Base-by-base conservation (phyloP, 2,797 vertebrate species). In the Linurgus olivaceus region DNA sequence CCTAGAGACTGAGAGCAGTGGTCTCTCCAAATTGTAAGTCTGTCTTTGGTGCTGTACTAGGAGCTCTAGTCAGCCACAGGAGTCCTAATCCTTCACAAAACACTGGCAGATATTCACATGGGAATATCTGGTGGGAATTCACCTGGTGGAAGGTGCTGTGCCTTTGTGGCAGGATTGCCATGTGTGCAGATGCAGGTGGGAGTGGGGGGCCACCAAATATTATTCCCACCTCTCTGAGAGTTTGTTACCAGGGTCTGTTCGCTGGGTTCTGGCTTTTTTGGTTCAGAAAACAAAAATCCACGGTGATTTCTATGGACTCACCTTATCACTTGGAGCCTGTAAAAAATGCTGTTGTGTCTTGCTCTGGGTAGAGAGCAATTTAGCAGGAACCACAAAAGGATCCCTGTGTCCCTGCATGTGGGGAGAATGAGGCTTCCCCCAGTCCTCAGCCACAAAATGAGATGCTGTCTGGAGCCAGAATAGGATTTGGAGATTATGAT, bases 401-500 rank as follows among this genome's bases (percentile, higher is more conserved):
- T 57, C 26, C 52, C 37, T 40, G 2, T 37, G 11, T 23, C 50
- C n/a, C 65, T 58, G 25, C 9, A 13, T 11, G 37, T 0, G 2
- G 18, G 19, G n/a, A 85, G 54, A 76, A 29, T 38, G 48, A 87
- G 33, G 26, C 9, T 84, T 85, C 76, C 42, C 24, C 63, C 71
- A 59, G 14, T 14, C 38, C 68, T 44, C 57, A 82, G 65, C 10
- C 20, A 31, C 76, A 87, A 92, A 59, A 77, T n/a, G 20, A 85
- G 63, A 31, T 70, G n/a, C 35, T 58, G 23, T 73, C 52, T 78
- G 31, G 28, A 24, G 40, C 63, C 29, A 86, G 75, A 85, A 86
- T 5, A 67, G 78, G 59, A 90, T 82, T 93, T 89, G 44, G 71
- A 89, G 55, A 17, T 73, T 86, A 35, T 7, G 17, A 48, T 47